phyloP scores from a whole-genome alignment of 2,113 vertebrate genomes.

The Heterocephalus glaber region DNA sequence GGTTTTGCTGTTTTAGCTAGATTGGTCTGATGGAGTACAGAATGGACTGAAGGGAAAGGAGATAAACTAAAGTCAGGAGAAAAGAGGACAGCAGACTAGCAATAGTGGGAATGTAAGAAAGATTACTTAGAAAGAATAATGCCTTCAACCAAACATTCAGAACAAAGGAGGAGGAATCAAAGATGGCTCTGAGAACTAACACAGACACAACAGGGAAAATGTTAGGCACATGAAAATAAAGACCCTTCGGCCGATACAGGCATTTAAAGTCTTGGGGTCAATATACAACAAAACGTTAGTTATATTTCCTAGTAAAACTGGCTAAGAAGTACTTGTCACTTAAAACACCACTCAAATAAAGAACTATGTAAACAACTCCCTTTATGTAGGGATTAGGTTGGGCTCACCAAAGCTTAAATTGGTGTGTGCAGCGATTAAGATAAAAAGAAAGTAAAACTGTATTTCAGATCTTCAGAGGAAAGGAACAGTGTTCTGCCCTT shows the following conservation, averaged over 20 bases:
- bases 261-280: neutral
- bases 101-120: neutral
- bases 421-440: neutral
- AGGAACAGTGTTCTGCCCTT: neutral
- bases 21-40: neutral
- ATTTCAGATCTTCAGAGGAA: neutral
- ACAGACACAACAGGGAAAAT: neutral
- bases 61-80: neutral
- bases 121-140: neutral
- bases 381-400: neutral
- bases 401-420: neutral
- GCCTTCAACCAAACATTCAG: neutral
- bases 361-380: neutral
- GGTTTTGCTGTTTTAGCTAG: neutral
- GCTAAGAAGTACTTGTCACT: neutral
- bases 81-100: neutral
- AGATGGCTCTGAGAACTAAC: neutral
- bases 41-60: neutral
- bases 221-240: neutral
- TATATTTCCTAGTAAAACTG: neutral
- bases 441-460: constrained; percentile 7
- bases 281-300: neutral
- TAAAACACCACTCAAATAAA: neutral
- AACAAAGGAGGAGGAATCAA: neutral
- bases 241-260: neutral